Evolutionary conservation across 2,888 invertebrate genomes (phyloP).

Genomic region (Tiliacea aurago): DNA sequence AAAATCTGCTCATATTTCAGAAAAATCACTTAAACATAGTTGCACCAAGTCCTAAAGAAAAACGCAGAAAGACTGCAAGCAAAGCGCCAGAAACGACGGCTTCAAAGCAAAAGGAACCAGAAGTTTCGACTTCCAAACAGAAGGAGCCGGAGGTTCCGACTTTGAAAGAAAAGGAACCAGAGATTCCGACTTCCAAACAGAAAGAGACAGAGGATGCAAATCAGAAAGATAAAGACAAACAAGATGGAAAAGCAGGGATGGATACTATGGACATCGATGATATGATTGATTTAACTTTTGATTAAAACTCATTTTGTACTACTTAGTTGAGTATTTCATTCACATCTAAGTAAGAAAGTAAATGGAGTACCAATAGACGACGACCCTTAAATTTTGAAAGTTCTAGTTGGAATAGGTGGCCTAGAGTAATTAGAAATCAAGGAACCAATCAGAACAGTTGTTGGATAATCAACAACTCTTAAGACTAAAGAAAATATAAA

Average conservation of each 20-base stretch:
- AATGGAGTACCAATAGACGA: background rate
- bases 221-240: slow-evolving; percentile 25
- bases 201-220: slow-evolving; percentile 15
- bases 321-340: slow-evolving; percentile 17
- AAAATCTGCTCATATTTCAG: slow-evolving; percentile 49
- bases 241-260: background rate
- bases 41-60: slow-evolving; percentile 69
- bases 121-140: slow-evolving; percentile 8
- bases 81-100: slow-evolving; percentile 41
- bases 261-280: slow-evolving; percentile 66
- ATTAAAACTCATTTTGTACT: slow-evolving; percentile 64
- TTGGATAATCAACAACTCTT: background rate
- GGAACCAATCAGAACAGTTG: background rate
- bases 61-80: slow-evolving; percentile 72
- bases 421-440: background rate
- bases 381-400: background rate
- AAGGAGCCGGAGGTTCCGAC: slow-evolving; percentile 9
- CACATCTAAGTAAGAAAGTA: background rate
- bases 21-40: slow-evolving; percentile 52
- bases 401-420: background rate
- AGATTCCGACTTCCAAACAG: slow-evolving; percentile 5
- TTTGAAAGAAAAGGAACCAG: slow-evolving; percentile 28
- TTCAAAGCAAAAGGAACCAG: slow-evolving; percentile 38
- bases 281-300: slow-evolving; percentile 79
- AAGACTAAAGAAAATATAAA: background rate